phyloP scores from a whole-genome alignment of 2,888 invertebrate species.

The Lamellibrachia columna region DNA sequence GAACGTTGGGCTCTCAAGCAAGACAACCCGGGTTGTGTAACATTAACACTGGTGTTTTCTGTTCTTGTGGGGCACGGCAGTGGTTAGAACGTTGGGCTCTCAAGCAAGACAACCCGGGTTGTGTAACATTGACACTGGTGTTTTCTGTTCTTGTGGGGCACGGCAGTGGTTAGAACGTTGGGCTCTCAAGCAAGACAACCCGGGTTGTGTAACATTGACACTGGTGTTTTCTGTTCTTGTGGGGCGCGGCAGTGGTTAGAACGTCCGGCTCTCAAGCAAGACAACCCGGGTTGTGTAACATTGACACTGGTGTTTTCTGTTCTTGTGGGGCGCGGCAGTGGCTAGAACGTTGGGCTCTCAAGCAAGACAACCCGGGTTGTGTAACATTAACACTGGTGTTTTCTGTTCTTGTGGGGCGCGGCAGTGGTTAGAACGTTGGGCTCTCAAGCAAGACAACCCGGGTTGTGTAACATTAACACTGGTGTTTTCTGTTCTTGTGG shows the following conservation, averaged over 20 bases:
- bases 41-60: background rate
- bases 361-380: background rate
- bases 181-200: too few relatives aligned
- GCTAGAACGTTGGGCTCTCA: too few relatives aligned
- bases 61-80: too few relatives aligned
- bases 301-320: background rate
- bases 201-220: background rate
- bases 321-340: too few relatives aligned
- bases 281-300: background rate
- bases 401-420: background rate
- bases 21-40: background rate
- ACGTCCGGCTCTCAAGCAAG: too few relatives aligned
- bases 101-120: too few relatives aligned
- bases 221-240: background rate
- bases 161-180: too few relatives aligned
- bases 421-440: too few relatives aligned
- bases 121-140: background rate
- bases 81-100: too few relatives aligned
- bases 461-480: background rate
- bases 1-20: too few relatives aligned
- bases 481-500: background rate
- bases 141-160: background rate
- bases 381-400: background rate
- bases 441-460: too few relatives aligned
- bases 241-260: too few relatives aligned